Evolutionary conservation across 2,888 invertebrate genomes (phyloP), one percentile per base, ranked within the genome.

Genomic region (Thyatira batis): DNA sequence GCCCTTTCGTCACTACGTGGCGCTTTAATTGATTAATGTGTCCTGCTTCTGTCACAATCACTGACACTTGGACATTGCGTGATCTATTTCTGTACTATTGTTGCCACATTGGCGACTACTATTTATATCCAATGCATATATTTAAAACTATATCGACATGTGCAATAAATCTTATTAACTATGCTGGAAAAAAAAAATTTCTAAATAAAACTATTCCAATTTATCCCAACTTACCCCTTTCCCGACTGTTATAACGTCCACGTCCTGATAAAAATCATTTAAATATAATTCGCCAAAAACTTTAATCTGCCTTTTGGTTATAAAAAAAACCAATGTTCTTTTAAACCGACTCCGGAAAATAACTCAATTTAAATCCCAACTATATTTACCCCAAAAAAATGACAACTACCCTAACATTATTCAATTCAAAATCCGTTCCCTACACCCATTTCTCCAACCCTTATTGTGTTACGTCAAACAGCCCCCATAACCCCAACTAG

Each of bases 11-110:
- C 61, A 53, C 61, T 52, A 70, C 68, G 63, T 61, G 58, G 55
- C 60, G 60, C 61, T 72, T 62, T 87, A 87, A 89, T 89, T 84
- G 84, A 74, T 77, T 83, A 85, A 86, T 84, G 73, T 82, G 74
- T 74, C 77, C 81, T 76, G 78, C 60, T 66, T 59, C 61, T 68
- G 65, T 61, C 76, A 69, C 69, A 73, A 76, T 67, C 55, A 56
- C 50, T 65, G 71, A 62, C 85, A 84, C 77, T 78, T 79, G 70
- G 55, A 48, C 65, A 56, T 55, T 73, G 82, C 87, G 84, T 86
- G 85, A 60, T 82, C 82, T 82, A 81, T 85, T 81, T 74, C 62
- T 73, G 72, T 54, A 46, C 44, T 44, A 55, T 63, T 68, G 62
- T 65, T 61, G 64, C 58, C 55, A 61, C 51, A 57, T 50, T 20